Evolutionary conservation across 1,140 invertebrate species (phyloP).

Genomic region (Drosophila ironensis): DNA sequence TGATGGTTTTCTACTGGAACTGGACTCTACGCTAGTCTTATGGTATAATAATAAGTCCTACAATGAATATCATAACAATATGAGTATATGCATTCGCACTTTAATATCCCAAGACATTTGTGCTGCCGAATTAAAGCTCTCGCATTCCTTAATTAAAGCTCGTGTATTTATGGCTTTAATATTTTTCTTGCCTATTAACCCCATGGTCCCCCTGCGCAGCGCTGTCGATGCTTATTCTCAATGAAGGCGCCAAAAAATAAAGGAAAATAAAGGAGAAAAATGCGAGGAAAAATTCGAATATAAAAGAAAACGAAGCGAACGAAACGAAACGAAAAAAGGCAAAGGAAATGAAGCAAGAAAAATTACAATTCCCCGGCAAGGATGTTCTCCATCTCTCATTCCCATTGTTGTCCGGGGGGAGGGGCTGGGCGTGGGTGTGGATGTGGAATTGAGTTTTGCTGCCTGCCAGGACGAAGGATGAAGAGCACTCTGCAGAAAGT

Average conservation of each 20-base stretch:
- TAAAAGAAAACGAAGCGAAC: no score
- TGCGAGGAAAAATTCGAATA: slow-evolving; percentile 11
- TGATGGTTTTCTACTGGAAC: no score
- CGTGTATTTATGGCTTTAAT: no score
- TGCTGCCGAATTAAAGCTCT: no score
- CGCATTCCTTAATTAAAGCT: no score
- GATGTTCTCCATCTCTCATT: slow-evolving; percentile 11
- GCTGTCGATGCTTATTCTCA: slow-evolving; percentile 36
- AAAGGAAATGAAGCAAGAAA: slow-evolving; percentile 81
- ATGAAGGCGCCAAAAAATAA: slow-evolving; percentile 51
- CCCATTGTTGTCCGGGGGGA: background rate
- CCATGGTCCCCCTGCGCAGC: slow-evolving; percentile 47
- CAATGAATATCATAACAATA: no score
- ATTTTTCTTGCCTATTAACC: background rate
- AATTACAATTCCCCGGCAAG: slow-evolving; percentile 75
- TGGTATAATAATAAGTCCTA: no score
- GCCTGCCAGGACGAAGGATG: slow-evolving; percentile 36
- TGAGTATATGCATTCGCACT: no score
- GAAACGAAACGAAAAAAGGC: slow-evolving; percentile 58
- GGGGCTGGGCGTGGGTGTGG: slow-evolving; percentile 10
- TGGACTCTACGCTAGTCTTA: no score
- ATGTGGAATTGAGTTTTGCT: slow-evolving; percentile 55
- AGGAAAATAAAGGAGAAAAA: slow-evolving; percentile 9
- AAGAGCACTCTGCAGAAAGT: background rate
- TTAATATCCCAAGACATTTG: no score